Evolutionary conservation across 2,888 invertebrate genomes (phyloP).

Genomic region (Gonocerus acuteangulatus): DNA sequence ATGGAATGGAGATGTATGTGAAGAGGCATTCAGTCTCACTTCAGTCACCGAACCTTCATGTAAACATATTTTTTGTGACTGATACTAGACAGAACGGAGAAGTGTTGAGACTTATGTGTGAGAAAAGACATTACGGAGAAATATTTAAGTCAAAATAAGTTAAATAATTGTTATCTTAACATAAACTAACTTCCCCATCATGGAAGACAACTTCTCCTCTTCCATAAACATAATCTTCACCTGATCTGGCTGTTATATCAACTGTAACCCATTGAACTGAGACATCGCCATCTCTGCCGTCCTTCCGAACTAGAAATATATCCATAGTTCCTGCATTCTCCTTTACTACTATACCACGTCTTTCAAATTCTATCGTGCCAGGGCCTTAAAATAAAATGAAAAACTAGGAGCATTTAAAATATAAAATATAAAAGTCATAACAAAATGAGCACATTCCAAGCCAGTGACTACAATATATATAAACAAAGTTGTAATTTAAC

Average conservation of each 20-base stretch:
- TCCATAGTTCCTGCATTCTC: conserved; percentile 48
- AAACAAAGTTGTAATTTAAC: too few relatives aligned
- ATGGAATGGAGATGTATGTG: not conserved
- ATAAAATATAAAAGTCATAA: too few relatives aligned
- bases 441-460: too few relatives aligned
- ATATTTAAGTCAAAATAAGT: not conserved
- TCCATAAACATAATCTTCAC: conserved; percentile 34
- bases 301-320: conserved; percentile 46
- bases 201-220: not conserved
- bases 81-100: not conserved
- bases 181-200: conserved; percentile 1
- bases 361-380: conserved; percentile 49
- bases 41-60: too few relatives aligned
- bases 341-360: conserved; percentile 50
- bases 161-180: not conserved
- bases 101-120: too few relatives aligned
- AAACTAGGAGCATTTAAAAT: too few relatives aligned
- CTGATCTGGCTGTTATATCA: conserved; percentile 50
- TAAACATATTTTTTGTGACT: not conserved
- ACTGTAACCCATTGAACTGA: conserved; percentile 49
- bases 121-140: too few relatives aligned
- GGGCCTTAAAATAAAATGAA: conserved; percentile 45
- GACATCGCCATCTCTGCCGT: conserved; percentile 50
- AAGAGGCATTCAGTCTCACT: not conserved
- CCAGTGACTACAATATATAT: too few relatives aligned